These are phyloP conservation scores for Menidia menidia DNA, from an alignment of 2,797 vertebrate species.

Conservation along the genomic window DNA sequence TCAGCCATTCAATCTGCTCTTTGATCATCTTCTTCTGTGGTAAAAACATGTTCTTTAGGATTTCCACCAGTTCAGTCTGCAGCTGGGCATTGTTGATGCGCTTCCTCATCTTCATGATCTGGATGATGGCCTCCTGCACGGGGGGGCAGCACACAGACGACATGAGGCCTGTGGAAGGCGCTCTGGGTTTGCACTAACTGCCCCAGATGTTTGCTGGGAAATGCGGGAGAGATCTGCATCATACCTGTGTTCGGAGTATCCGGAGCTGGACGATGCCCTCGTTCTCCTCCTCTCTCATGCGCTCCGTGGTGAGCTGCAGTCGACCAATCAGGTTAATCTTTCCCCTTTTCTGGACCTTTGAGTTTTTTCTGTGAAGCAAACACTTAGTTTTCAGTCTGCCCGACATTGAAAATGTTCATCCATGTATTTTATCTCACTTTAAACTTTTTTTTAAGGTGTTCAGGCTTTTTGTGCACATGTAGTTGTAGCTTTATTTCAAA, in stretches of 20 bases:
- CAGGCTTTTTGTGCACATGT: neutral
- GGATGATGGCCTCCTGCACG: conserved; percentile 96
- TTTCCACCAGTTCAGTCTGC: conserved; percentile 99
- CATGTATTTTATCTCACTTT: neutral
- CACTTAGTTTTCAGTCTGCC: neutral
- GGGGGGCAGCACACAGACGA: neutral
- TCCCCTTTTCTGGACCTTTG: conserved; percentile 97
- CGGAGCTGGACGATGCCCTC: conserved; percentile 98
- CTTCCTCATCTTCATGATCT: conserved; percentile 99
- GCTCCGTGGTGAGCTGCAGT: conserved; percentile 95
- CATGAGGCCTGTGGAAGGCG: no score
- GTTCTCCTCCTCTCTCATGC: conserved; percentile 98
- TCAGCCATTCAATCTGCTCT: conserved; percentile 99
- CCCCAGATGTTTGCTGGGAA: conserved; percentile 20
- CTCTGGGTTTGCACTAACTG: neutral
- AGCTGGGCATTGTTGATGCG: conserved; percentile 99
- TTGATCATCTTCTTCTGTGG: conserved; percentile 99
- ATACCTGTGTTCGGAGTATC: conserved; percentile 98
- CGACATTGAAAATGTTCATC: neutral
- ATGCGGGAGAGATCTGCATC: conserved; percentile 8
- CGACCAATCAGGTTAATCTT: conserved; percentile 99
- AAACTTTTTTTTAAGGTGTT: no score
- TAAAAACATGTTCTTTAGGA: conserved; percentile 99
- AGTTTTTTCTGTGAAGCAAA: conserved; percentile 90
- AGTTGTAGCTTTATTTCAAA: neutral